Evolutionary conservation across 2,797 vertebrate genomes (phyloP).

Genomic region (Ambastaia sidthimunki): DNA sequence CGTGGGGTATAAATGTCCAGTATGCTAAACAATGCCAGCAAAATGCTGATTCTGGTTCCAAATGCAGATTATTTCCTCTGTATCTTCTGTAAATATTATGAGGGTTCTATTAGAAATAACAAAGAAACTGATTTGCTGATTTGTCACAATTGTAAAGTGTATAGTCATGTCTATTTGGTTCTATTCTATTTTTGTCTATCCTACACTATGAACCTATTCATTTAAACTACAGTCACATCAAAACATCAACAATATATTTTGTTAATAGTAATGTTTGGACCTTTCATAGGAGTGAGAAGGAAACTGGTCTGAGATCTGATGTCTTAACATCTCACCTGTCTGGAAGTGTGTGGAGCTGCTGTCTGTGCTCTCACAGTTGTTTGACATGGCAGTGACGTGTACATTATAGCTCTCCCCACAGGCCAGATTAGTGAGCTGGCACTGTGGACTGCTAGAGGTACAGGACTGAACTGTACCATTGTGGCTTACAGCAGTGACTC

Average conservation of each 20-base stretch:
- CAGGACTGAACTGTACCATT: conserved; percentile 64
- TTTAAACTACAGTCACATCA: background rate
- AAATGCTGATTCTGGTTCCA: background rate
- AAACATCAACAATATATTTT: background rate
- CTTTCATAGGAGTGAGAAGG: too few relatives aligned
- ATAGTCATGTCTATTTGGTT: too few relatives aligned
- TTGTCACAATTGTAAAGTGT: too few relatives aligned
- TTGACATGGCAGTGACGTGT: conserved; percentile 66
- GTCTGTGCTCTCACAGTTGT: conserved; percentile 68
- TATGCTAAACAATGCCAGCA: background rate
- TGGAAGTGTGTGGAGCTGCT: conserved; percentile 61
- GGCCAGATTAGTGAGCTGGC: conserved; percentile 63
- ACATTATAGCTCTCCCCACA: conserved; percentile 73
- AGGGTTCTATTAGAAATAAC: background rate
- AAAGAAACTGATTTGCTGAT: background rate
- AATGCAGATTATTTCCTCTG: conserved; percentile 4
- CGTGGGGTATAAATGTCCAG: conserved; percentile 3
- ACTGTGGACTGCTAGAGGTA: conserved; percentile 62
- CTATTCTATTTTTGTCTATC: too few relatives aligned
- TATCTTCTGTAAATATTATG: background rate
- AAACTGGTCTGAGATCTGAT: background rate
- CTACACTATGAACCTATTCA: background rate
- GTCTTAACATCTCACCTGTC: conserved; percentile 62
- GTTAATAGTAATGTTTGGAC: background rate
- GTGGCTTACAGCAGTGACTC: conserved; percentile 54